phyloP scores from a whole-genome alignment of 1,140 invertebrate genomes.

The Penaeus chinensis region DNA sequence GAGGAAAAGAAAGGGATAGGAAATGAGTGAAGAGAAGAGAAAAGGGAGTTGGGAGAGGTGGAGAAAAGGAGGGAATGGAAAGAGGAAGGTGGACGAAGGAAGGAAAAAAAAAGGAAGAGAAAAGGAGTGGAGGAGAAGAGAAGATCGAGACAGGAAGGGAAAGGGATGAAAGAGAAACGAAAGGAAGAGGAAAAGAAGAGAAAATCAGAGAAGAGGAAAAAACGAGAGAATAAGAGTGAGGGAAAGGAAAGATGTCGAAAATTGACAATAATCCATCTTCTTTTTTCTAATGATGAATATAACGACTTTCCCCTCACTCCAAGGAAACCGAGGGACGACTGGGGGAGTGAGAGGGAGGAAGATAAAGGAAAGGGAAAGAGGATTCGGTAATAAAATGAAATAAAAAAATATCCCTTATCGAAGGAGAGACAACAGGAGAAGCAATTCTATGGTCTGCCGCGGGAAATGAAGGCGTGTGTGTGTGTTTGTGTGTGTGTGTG shows the following conservation, averaged over 20 bases:
- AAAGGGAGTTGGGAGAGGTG: background rate
- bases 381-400: background rate
- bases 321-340: no score
- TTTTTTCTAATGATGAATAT: no score
- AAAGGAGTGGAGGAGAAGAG: background rate
- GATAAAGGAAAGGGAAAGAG: no score
- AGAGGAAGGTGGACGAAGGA: background rate
- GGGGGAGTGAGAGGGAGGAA: no score
- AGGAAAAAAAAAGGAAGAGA: background rate
- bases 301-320: no score
- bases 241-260: background rate
- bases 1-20: background rate
- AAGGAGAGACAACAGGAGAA: background rate
- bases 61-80: background rate
- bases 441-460: background rate
- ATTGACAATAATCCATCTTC: background rate
- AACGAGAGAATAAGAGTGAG: background rate
- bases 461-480: background rate
- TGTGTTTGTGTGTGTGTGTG: no score
- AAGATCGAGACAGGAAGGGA: background rate
- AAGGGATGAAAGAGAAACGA: background rate
- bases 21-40: background rate
- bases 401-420: background rate
- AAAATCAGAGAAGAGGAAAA: background rate
- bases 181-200: background rate